These are phyloP conservation scores for Epinephelus moara DNA, from an alignment of 2,113 vertebrate genomes.

Conservation along the genomic window DNA sequence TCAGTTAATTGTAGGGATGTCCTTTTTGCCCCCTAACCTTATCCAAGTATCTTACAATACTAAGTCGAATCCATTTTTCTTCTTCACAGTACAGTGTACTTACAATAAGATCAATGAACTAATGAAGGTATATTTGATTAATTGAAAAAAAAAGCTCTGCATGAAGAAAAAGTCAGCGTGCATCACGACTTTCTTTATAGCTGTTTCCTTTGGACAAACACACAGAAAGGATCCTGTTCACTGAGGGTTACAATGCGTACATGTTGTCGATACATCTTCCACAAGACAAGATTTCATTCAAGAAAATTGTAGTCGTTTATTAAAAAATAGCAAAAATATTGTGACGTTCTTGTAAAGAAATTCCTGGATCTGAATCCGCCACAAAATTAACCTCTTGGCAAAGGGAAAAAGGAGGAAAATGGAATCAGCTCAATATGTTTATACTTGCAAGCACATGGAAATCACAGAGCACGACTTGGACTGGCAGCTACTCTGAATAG, in stretches of 20 bases:
- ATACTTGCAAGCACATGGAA: neutral
- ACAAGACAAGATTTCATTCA: neutral
- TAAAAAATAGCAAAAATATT: neutral
- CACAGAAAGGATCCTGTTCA: neutral
- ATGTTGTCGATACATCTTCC: too few relatives aligned
- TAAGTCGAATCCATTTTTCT: neutral
- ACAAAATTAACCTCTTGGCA: neutral
- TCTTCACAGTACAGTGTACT: neutral
- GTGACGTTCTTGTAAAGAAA: neutral
- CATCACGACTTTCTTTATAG: neutral
- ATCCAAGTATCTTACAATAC: neutral
- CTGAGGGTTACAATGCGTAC: neutral
- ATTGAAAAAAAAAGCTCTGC: neutral
- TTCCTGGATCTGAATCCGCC: neutral
- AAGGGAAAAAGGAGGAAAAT: neutral
- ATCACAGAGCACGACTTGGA: neutral
- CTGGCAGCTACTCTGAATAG: neutral
- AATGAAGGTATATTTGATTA: neutral
- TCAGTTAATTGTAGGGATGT: neutral
- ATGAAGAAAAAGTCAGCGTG: neutral
- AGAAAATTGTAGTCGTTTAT: neutral
- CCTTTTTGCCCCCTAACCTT: neutral
- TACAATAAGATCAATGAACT: neutral
- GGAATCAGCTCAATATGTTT: neutral
- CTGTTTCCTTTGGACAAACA: neutral